phyloP scores from a whole-genome alignment of 2,888 invertebrate genomes.

The Acanthosepion esculentum region DNA sequence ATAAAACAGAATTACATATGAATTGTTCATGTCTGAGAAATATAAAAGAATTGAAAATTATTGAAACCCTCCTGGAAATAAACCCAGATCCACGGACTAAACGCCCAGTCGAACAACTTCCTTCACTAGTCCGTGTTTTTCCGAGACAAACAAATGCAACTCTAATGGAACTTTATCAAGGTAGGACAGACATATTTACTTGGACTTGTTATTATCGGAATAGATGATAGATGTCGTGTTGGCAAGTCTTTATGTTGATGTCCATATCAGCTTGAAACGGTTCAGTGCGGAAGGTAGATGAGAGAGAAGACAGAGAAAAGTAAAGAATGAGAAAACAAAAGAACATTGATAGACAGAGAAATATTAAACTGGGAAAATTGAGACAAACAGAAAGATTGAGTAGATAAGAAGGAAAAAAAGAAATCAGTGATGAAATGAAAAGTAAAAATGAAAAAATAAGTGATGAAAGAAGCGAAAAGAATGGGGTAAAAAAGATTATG shows the following conservation, averaged over 20 bases:
- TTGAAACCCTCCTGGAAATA: background rate
- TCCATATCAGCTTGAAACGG: background rate
- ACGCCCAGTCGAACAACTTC: background rate
- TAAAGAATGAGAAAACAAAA: too few species aligned
- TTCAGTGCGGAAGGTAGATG: too few species aligned
- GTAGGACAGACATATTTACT: background rate
- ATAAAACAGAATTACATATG: background rate
- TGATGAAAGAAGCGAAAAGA: too few species aligned
- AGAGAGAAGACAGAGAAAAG: too few species aligned
- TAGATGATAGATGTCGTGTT: background rate
- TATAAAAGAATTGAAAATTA: background rate
- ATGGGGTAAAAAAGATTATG: too few species aligned
- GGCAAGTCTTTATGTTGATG: background rate
- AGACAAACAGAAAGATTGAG: too few species aligned
- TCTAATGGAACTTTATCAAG: background rate
- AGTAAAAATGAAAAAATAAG: too few species aligned
- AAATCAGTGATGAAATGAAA: too few species aligned
- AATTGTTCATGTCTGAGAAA: background rate
- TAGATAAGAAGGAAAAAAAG: too few species aligned
- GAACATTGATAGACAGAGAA: too few species aligned
- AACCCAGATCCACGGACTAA: background rate
- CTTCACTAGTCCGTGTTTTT: background rate
- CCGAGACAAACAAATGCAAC: slow-evolving; percentile 7
- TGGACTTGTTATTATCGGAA: background rate
- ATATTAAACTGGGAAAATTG: too few species aligned